Percentiles rank a stretch among this genome's conserved stretches.
phyloP scores from a whole-genome alignment of 2,113 vertebrate species.

The Pelvicachromis taeniatus region DNA sequence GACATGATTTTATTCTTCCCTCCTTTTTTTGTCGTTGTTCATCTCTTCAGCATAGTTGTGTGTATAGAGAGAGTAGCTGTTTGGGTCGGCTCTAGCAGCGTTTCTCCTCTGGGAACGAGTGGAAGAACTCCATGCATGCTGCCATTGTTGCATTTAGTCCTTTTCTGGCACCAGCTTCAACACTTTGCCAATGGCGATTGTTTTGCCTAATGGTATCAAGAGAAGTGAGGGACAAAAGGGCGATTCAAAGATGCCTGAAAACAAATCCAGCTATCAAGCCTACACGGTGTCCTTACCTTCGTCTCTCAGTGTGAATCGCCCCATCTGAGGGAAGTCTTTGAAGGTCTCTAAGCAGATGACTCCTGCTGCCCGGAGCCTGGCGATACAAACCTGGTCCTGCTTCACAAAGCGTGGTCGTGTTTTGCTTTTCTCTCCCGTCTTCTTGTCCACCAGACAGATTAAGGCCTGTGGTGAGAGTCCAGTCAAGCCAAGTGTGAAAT shows the following conservation, averaged over 20 bases:
- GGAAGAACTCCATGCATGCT: slow-evolving; percentile 74
- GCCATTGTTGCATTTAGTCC: slow-evolving; percentile 84
- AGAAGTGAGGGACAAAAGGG: not conserved
- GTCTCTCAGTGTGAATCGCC: slow-evolving; percentile 94
- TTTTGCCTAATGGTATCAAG: slow-evolving; percentile 82
- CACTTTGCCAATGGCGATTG: slow-evolving; percentile 99
- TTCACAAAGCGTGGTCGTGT: slow-evolving; percentile 97
- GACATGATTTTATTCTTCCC: slow-evolving; percentile 43
- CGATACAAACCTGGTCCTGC: slow-evolving; percentile 98
- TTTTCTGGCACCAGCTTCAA: slow-evolving; percentile 99
- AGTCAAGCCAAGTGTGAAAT: not conserved
- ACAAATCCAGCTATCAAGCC: not conserved
- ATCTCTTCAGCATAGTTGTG: slow-evolving; percentile 77
- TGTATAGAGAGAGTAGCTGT: slow-evolving; percentile 83
- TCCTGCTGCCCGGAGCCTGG: slow-evolving; percentile 90
- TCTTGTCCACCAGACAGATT: slow-evolving; percentile 99
- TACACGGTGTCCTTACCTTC: slow-evolving; percentile 80
- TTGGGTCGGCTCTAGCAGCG: slow-evolving; percentile 85
- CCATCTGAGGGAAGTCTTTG: slow-evolving; percentile 99
- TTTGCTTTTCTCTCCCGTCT: slow-evolving; percentile 97
- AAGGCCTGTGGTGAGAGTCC: slow-evolving; percentile 82
- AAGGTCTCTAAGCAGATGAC: slow-evolving; percentile 99
- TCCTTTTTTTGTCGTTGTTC: slow-evolving; percentile 28
- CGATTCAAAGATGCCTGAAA: not conserved
- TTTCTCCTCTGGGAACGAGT: slow-evolving; percentile 83